Percentiles rank a stretch among this genome's conserved stretches.
Conservation (phyloP, 2,113 vertebrate genomes). For the Limnothrissa miodon region DNA sequence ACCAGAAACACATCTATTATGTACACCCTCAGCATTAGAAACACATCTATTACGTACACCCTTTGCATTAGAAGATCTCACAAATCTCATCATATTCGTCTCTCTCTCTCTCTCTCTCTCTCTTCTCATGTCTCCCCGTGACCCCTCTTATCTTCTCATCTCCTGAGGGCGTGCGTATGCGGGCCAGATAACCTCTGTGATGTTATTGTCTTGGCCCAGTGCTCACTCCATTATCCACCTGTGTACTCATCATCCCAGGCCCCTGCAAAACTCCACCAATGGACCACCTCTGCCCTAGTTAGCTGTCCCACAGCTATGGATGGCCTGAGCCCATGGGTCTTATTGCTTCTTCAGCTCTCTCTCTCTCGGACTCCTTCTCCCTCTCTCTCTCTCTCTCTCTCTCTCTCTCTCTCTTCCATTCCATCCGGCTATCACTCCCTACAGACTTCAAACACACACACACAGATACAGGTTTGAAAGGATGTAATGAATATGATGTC, state of each 20-base stretch:
- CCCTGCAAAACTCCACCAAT: background rate
- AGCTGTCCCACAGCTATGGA: background rate
- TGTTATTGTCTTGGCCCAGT: background rate
- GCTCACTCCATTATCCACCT: background rate
- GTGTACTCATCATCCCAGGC: background rate
- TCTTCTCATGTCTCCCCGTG: background rate
- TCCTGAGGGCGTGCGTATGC: background rate
- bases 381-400: slow-evolving; percentile 17
- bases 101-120: slow-evolving; percentile 22
- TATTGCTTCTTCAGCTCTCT: too few species aligned
- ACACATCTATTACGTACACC: too few species aligned
- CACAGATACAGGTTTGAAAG: too few species aligned
- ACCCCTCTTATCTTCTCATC: background rate
- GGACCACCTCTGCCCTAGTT: background rate
- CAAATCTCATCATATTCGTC: slow-evolving; percentile 32
- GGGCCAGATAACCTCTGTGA: background rate
- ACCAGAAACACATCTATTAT: too few species aligned
- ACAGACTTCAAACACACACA: too few species aligned
- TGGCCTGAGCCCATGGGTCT: background rate
- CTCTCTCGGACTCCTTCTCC: background rate
- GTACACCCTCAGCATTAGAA: too few species aligned
- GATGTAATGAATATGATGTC: too few species aligned
- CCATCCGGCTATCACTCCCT: background rate
- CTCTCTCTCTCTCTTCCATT: background rate
- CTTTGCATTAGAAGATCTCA: too few species aligned